Base-by-base conservation (phyloP, 1,140 invertebrate species). In the Drosophila tristis region DNA sequence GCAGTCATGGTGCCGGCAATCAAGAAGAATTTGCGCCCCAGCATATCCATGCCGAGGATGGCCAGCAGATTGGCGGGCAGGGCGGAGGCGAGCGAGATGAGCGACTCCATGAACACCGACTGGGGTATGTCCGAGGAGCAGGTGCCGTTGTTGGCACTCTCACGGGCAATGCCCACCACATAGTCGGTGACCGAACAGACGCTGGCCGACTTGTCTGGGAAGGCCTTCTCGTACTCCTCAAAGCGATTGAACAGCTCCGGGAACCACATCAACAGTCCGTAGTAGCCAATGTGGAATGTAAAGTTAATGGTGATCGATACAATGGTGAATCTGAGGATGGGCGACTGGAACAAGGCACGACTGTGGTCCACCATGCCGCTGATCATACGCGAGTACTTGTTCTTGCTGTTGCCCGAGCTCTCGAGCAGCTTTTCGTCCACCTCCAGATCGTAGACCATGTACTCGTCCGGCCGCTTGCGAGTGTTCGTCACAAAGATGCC, bases 211-310 rank as follows among this genome's bases (percentile, higher is more conserved):
- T 94, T 75, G 53, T 93, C 93, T 49, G 94, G 94, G 91, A 94
- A 93, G 7, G 90, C 93, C 35, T 94, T 93, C 58, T 95, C 94
- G 91, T 94, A 97, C 87, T 96, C 95, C 90, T 97, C 96, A 86
- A 97, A 97, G 47, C 96, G 95, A 91, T 96, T 96, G 92, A 97
- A 97, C 70, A 97, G 94, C 92, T 97, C 96, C 0, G 97, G 96
- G 92, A 97, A 97, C 97, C 97, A 97, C 95, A 97, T 97, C 96
- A 97, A 97, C 20, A 97, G 93, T 50, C 96, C 96, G 81, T 97
- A 97, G 90, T 97, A 97, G 64, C 95, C 96, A 92, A 97, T 97
- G 93, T 97, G 96, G 92, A 97, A 97, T 70, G 96, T 97, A 87
- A 97, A 96, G 85, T 97, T 97, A 84, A 97, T 97, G 53, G 95